These are phyloP conservation scores for Mechanitis mazaeus DNA, from an alignment of 2,888 invertebrate species.

Conservation along the genomic window DNA sequence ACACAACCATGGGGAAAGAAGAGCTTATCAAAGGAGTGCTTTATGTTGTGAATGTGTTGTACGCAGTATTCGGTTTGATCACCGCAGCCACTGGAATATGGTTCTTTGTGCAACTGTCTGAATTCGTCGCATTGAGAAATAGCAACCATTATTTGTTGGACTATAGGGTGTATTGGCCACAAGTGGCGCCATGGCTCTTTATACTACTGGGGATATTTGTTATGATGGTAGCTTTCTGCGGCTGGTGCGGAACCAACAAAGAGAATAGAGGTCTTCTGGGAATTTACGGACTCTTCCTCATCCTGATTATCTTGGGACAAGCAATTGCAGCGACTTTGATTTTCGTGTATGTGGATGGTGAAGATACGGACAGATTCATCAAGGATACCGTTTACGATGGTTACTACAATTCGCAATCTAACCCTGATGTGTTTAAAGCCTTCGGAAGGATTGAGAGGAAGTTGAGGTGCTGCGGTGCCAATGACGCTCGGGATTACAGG, in stretches of 20 bases:
- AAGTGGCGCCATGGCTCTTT: constrained; percentile 71
- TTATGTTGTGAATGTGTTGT: constrained; percentile 63
- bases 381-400: constrained; percentile 72
- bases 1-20: constrained; percentile 57
- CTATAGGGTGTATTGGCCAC: constrained; percentile 70
- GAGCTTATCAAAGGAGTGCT: constrained; percentile 61
- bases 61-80: constrained; percentile 64
- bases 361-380: constrained; percentile 65
- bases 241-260: constrained; percentile 61
- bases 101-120: constrained; percentile 69
- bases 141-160: constrained; percentile 68
- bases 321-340: constrained; percentile 59
- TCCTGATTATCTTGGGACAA: constrained; percentile 58
- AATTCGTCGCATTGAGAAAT: constrained; percentile 64
- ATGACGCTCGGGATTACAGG: constrained; percentile 67
- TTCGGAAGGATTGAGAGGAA: constrained; percentile 67
- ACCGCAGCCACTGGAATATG: constrained; percentile 68
- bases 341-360: constrained; percentile 69
- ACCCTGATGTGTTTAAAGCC: constrained; percentile 61
- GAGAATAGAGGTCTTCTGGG: constrained; percentile 65
- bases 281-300: constrained; percentile 58
- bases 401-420: constrained; percentile 67
- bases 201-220: constrained; percentile 61
- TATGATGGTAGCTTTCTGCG: constrained; percentile 64
- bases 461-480: constrained; percentile 66